phyloP scores from a whole-genome alignment of 2,888 invertebrate species.

The Dolomedes plantarius region DNA sequence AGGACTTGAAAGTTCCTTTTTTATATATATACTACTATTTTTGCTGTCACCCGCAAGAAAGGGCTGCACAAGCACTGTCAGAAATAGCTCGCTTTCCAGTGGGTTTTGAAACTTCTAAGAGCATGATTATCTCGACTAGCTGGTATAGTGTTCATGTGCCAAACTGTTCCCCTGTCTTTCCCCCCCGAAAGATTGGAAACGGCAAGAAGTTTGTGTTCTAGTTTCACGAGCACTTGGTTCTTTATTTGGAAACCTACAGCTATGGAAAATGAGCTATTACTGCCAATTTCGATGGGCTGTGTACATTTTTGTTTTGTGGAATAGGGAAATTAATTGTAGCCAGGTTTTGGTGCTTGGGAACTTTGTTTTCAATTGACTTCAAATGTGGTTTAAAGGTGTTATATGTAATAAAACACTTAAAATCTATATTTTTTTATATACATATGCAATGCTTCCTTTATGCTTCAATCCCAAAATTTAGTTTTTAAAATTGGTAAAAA shows the following conservation, averaged over 20 bases:
- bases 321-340: constrained; percentile 61
- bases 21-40: background rate
- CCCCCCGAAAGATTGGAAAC: constrained; percentile 1
- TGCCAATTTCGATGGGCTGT: constrained; percentile 45
- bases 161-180: constrained; percentile 45
- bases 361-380: constrained; percentile 37
- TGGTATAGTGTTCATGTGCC: constrained; percentile 71
- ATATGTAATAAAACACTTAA: constrained; percentile 11
- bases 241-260: constrained; percentile 33
- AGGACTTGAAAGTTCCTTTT: constrained; percentile 16
- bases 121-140: constrained; percentile 54
- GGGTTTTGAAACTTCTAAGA: constrained; percentile 39
- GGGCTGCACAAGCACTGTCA: constrained; percentile 31
- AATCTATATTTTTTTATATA: background rate
- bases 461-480: constrained; percentile 14
- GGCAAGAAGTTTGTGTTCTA: constrained; percentile 45
- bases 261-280: constrained; percentile 68
- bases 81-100: constrained; percentile 70
- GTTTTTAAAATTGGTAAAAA: background rate
- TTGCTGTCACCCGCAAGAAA: constrained; percentile 16
- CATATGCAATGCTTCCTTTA: constrained; percentile 24
- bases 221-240: constrained; percentile 28
- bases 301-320: constrained; percentile 50
- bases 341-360: constrained; percentile 59
- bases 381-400: constrained; percentile 59